These are phyloP conservation scores for Panzeria rudis DNA, from an alignment of 2,888 invertebrate genomes.

Conservation along the genomic window DNA sequence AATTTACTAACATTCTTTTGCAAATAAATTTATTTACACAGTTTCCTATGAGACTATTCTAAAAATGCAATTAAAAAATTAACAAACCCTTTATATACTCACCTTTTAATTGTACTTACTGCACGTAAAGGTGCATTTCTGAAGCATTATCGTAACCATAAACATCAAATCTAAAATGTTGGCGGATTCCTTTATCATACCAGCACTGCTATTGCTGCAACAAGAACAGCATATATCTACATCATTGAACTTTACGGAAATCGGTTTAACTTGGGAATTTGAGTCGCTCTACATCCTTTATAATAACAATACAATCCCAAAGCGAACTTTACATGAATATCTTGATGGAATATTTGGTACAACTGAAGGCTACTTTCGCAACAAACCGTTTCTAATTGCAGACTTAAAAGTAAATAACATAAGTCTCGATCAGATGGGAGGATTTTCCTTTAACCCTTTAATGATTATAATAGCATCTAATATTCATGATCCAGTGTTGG, in stretches of 20 bases:
- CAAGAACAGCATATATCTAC: not conserved
- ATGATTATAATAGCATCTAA: slow-evolving; percentile 34
- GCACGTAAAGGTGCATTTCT: not conserved
- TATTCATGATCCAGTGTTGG: slow-evolving; percentile 26
- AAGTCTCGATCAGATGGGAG: not conserved
- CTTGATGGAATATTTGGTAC: slow-evolving; percentile 4
- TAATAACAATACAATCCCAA: slow-evolving; percentile 6
- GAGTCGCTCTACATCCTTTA: slow-evolving; percentile 21
- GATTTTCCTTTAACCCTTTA: slow-evolving; percentile 21
- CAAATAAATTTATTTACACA: not conserved
- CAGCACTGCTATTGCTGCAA: not conserved
- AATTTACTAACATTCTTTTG: not conserved
- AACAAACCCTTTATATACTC: not conserved
- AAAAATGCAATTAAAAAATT: not conserved
- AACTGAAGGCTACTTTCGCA: not conserved
- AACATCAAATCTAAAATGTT: slow-evolving; percentile 13
- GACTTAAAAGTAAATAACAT: not conserved
- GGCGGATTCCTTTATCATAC: not conserved
- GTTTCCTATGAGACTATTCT: slow-evolving; percentile 15
- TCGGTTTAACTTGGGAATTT: slow-evolving; percentile 29
- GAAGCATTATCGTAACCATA: not conserved
- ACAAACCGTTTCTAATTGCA: slow-evolving; percentile 13
- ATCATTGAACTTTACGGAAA: slow-evolving; percentile 6
- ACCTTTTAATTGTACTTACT: not conserved
- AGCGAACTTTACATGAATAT: not conserved